Base-by-base conservation (phyloP, 2,888 invertebrate species). In the Acanthosoma haemorrhoidale region DNA sequence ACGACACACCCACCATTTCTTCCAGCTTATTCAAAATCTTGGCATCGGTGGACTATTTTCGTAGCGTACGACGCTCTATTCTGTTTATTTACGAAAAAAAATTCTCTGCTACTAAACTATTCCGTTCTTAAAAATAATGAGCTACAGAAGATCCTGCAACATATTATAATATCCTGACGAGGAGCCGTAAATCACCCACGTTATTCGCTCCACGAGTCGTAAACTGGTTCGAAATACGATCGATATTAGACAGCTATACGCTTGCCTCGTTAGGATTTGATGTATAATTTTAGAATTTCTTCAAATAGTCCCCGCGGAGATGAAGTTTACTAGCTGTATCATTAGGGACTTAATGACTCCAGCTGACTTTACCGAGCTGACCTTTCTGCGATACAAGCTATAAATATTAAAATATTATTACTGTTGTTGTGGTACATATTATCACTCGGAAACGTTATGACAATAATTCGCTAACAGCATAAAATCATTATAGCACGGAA, bases 41-140 rank as follows among this genome's bases (percentile, higher is more conserved):
- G 25, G 25, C 25, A 25, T n/a, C n/a, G 21, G 51, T 13, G 51
- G 15, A 51, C 51, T 51, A 51, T 51, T 51, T 51, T 51, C 51
- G 29, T 51, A 51, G 25, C 13, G n/a, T n/a, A n/a, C n/a, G 51
- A n/a, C 8, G 29, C 25, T 51, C 21, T 51, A 51, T 51, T 51
- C n/a, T 29, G 25, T 51, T 51, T 51, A 51, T 51, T 51, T 25
- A 51, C 51, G n/a, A 51, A 51, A 51, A 51, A 51, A 25, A 51
- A 51, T 51, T n/a, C 51, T 25, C 13, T n/a, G n/a, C n/a, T n/a
- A n/a, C n/a, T n/a, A n/a, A n/a, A n/a, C n/a, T n/a, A n/a, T n/a
- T n/a, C n/a, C n/a, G n/a, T n/a, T n/a, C n/a, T n/a, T n/a, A n/a
- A n/a, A n/a, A n/a, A n/a, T n/a, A n/a, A n/a, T n/a, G n/a, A n/a